Conservation (phyloP, 1,140 invertebrate species). For the Trachymyrmex septentrionalis region DNA sequence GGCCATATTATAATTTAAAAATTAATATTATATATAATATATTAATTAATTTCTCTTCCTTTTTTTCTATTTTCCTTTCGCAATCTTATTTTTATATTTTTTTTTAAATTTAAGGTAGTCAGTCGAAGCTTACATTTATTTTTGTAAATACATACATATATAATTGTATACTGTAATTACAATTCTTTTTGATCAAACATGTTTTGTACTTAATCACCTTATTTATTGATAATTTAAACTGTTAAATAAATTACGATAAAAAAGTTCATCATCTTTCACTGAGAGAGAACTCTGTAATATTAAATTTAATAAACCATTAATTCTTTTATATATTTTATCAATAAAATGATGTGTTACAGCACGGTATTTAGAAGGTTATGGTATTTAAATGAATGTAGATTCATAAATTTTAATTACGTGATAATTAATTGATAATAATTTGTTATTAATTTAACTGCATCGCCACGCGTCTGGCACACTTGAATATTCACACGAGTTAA, state of each 20-base stretch:
- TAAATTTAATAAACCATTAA: conserved; percentile 17
- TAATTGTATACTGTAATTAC: not conserved
- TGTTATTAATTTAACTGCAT: conserved; percentile 3
- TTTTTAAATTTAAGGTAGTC: not conserved
- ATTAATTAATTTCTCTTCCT: not conserved
- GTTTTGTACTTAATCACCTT: not conserved
- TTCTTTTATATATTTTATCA: not conserved
- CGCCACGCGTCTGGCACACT: not conserved
- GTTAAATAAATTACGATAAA: not conserved
- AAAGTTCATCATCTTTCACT: not conserved
- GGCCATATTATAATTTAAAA: not conserved
- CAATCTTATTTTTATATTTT: not conserved
- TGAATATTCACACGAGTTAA: not conserved
- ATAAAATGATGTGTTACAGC: not conserved
- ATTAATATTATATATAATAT: not conserved
- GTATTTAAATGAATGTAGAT: conserved; percentile 4
- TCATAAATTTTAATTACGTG: conserved; percentile 15
- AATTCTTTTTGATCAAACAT: not conserved
- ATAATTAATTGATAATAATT: conserved; percentile 43
- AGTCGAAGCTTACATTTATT: not conserved
- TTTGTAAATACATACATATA: not conserved
- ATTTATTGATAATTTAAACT: not conserved
- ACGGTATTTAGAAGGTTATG: not conserved
- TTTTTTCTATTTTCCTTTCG: not conserved
- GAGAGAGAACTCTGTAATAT: not conserved